These are phyloP conservation scores for Liodrosophila aerea DNA, from an alignment of 2,888 invertebrate genomes.

Conservation along the genomic window DNA sequence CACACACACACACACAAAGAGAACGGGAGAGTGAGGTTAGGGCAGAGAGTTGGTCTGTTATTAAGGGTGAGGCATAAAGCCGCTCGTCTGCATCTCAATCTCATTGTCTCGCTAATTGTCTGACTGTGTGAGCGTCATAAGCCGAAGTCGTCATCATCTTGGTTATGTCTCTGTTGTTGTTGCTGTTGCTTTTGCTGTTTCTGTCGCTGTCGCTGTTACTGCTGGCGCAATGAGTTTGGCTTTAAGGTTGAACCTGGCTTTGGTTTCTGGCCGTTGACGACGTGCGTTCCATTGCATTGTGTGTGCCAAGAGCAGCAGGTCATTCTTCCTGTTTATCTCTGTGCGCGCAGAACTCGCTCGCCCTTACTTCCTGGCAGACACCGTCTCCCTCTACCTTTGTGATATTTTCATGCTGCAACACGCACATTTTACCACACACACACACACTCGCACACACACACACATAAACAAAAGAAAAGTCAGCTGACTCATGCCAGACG, in stretches of 20 bases:
- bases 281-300: constrained; percentile 47
- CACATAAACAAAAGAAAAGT: constrained; percentile 59
- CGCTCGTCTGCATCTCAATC: constrained; percentile 73
- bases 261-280: constrained; percentile 29
- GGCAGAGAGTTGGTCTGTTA: constrained; percentile 16
- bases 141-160: constrained; percentile 44
- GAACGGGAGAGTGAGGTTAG: not conserved
- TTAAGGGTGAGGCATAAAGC: constrained; percentile 50
- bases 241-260: constrained; percentile 30
- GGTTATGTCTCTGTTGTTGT: constrained; percentile 15
- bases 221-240: constrained; percentile 62
- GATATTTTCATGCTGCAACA: constrained; percentile 73
- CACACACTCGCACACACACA: constrained; percentile 45
- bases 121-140: constrained; percentile 69
- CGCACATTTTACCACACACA: constrained; percentile 74
- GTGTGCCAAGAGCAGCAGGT: constrained; percentile 67
- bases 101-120: constrained; percentile 79
- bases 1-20: constrained; percentile 1
- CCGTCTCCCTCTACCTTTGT: constrained; percentile 14
- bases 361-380: constrained; percentile 13
- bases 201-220: constrained; percentile 17
- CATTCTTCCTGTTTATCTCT: constrained; percentile 77
- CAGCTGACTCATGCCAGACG: constrained; percentile 70
- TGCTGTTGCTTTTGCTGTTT: constrained; percentile 20
- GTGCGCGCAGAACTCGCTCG: constrained; percentile 5